A percentile compares a stretch with the other conserved stretches of the same genome.
These are phyloP conservation scores for Myxocyprinus asiaticus DNA, from an alignment of 2,113 vertebrate genomes.

Conservation along the genomic window DNA sequence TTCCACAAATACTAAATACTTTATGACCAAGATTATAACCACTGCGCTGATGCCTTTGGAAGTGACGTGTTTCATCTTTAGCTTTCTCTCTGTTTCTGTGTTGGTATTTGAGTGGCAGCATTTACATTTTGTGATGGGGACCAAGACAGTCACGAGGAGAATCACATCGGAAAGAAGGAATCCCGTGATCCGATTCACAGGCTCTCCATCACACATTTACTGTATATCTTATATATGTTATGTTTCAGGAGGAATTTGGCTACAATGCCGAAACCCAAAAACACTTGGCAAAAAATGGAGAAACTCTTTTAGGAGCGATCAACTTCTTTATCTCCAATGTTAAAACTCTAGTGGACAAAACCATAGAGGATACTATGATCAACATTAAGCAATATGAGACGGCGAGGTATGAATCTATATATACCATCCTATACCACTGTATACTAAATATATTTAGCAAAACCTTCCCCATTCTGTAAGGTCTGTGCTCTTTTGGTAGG, in stretches of 20 bases:
- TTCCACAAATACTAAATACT: constrained; percentile 4
- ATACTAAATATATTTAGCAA: not conserved
- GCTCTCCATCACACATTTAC: too few relatives aligned
- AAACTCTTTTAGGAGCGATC: constrained; percentile 93
- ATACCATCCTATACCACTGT: not conserved
- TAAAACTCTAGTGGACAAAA: constrained; percentile 96
- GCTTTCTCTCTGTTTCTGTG: too few relatives aligned
- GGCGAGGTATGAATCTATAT: constrained; percentile 76
- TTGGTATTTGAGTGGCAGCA: too few relatives aligned
- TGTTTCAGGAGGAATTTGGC: constrained; percentile 92
- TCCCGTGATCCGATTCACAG: too few relatives aligned
- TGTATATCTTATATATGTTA: not conserved
- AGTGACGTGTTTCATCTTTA: too few relatives aligned
- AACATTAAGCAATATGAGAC: constrained; percentile 97
- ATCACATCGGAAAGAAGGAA: too few relatives aligned
- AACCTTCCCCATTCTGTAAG: not conserved
- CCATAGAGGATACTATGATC: constrained; percentile 94
- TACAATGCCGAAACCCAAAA: constrained; percentile 98
- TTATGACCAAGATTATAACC: not conserved
- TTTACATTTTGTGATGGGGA: too few relatives aligned
- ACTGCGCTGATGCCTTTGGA: not conserved
- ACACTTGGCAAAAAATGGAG: constrained; percentile 95
- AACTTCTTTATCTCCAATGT: constrained; percentile 95
- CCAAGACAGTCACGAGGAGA: too few relatives aligned
- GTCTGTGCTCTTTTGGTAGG: constrained; percentile 63